phyloP scores from a whole-genome alignment of 2,888 invertebrate genomes.

The Aphodius sticticus region DNA sequence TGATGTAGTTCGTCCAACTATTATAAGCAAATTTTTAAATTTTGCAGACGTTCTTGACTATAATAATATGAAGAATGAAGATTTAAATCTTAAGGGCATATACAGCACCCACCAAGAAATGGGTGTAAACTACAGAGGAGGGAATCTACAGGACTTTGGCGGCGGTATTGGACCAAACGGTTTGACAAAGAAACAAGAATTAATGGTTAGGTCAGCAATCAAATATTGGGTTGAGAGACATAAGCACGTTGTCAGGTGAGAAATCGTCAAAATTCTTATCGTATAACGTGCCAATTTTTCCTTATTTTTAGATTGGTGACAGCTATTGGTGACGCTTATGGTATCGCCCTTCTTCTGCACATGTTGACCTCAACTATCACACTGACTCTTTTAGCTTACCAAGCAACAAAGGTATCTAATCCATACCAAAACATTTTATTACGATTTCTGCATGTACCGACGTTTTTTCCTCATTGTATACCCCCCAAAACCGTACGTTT shows the following conservation, averaged over 20 bases:
- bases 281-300: neutral
- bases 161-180: constrained; percentile 77
- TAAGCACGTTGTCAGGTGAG: constrained; percentile 85
- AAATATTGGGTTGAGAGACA: constrained; percentile 92
- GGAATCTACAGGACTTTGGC: constrained; percentile 71
- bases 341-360: constrained; percentile 82
- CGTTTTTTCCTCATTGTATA: too few relatives aligned
- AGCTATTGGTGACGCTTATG: constrained; percentile 84
- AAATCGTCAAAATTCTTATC: constrained; percentile 45
- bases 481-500: too few relatives aligned
- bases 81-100: constrained; percentile 75
- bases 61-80: constrained; percentile 61
- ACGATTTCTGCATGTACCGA: constrained; percentile 10
- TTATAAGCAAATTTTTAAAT: neutral
- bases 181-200: constrained; percentile 81
- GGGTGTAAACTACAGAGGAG: constrained; percentile 75
- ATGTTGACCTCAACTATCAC: constrained; percentile 88
- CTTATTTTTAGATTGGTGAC: constrained; percentile 72
- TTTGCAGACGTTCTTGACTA: constrained; percentile 49
- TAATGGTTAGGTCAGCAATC: constrained; percentile 85
- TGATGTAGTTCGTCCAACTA: too few relatives aligned
- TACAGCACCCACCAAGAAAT: constrained; percentile 83
- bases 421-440: neutral
- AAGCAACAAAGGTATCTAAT: constrained; percentile 78
- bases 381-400: constrained; percentile 83